These are phyloP conservation scores for Hydrolagus colliei DNA, from an alignment of 2,797 vertebrate genomes.

Conservation along the genomic window DNA sequence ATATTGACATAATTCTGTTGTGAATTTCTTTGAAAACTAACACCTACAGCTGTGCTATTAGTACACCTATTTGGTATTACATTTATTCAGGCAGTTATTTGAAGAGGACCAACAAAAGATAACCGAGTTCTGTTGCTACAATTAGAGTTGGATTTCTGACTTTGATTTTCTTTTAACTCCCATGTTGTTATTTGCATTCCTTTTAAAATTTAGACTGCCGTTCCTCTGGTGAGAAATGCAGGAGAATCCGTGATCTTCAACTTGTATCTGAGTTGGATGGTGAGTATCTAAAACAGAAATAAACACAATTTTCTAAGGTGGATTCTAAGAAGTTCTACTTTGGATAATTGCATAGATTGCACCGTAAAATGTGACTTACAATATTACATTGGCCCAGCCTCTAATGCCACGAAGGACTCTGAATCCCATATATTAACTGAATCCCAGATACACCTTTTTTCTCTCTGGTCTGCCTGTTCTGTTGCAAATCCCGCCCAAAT, in stretches of 20 bases:
- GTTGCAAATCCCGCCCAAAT: no score
- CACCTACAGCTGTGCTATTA: no score
- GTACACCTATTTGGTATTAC: no score
- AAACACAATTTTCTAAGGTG: no score
- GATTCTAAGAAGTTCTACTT: no score
- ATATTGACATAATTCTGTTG: no score
- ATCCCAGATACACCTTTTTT: no score
- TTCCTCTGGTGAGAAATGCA: slow-evolving; percentile 45
- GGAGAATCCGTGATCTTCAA: slow-evolving; percentile 48
- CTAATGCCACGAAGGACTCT: no score
- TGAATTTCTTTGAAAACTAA: no score
- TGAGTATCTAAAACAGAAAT: slow-evolving; percentile 42
- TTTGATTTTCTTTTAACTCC: slow-evolving; percentile 32
- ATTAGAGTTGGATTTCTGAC: slow-evolving; percentile 15
- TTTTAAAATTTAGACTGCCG: slow-evolving; percentile 42
- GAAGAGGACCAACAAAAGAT: background rate
- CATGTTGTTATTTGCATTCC: slow-evolving; percentile 19
- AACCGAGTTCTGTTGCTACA: background rate
- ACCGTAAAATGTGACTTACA: background rate
- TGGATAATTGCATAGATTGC: background rate
- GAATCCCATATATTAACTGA: no score
- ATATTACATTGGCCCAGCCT: background rate
- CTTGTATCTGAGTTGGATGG: slow-evolving; percentile 59
- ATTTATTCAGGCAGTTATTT: no score
- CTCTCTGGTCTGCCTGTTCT: no score